Conservation (phyloP, 2,888 invertebrate genomes). For the Troglohyphantes excavatus region DNA sequence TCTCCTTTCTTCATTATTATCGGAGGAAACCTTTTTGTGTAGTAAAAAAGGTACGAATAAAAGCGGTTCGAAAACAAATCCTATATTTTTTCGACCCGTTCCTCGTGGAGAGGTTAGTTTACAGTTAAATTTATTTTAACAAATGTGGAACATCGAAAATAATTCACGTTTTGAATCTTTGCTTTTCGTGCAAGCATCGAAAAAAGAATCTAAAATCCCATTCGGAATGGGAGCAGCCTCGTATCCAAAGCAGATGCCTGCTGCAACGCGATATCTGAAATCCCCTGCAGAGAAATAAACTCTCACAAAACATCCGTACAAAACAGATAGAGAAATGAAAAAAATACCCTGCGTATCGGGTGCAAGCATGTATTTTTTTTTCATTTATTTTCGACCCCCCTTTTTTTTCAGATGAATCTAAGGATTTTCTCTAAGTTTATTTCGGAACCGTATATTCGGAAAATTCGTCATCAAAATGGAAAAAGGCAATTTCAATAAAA, state of each 20-base stretch:
- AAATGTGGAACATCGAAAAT: too few species aligned
- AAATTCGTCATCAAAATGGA: slow-evolving; percentile 20
- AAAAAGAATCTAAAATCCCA: background rate
- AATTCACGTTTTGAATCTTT: too few species aligned
- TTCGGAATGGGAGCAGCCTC: background rate
- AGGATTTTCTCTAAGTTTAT: slow-evolving; percentile 10
- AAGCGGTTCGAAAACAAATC: too few species aligned
- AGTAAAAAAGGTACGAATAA: too few species aligned
- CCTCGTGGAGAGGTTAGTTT: too few species aligned
- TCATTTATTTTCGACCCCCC: too few species aligned
- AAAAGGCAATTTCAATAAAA: slow-evolving; percentile 41
- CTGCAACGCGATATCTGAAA: slow-evolving; percentile 33
- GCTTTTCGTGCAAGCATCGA: background rate
- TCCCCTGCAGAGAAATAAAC: slow-evolving; percentile 25
- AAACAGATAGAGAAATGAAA: background rate
- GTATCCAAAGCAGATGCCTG: background rate
- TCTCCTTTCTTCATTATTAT: too few species aligned
- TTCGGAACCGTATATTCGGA: slow-evolving; percentile 12
- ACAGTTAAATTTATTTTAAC: too few species aligned
- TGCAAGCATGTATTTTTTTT: too few species aligned
- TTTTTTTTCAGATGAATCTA: background rate
- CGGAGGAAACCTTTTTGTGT: too few species aligned
- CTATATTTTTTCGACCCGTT: too few species aligned
- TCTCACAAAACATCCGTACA: slow-evolving; percentile 13
- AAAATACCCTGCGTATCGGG: background rate